Percentiles rank a stretch among this genome's conserved stretches.
phyloP scores from a whole-genome alignment of 2,797 vertebrate genomes.

The Cichlasoma orientale region DNA sequence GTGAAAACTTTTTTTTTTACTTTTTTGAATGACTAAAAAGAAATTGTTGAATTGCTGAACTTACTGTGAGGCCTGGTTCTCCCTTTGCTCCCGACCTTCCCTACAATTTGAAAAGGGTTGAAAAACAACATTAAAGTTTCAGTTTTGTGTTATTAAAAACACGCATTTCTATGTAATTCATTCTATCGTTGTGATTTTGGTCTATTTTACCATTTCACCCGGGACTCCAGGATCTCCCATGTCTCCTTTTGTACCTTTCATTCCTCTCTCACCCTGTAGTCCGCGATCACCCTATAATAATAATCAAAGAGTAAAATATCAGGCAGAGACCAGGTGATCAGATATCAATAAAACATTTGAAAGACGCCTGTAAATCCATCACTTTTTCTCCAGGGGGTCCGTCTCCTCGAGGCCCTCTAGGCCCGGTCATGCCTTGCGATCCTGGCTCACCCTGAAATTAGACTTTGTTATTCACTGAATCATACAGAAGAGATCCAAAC shows the following conservation, averaged over 20 bases:
- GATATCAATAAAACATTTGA: constrained; percentile 5
- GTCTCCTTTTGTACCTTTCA: constrained; percentile 86
- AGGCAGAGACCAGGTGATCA: constrained; percentile 1
- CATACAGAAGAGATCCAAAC: neutral
- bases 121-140: constrained; percentile 1
- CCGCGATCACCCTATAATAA: constrained; percentile 86
- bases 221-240: constrained; percentile 84
- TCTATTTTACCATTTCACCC: constrained; percentile 80
- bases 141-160: neutral
- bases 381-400: constrained; percentile 90
- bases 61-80: constrained; percentile 89
- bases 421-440: constrained; percentile 87
- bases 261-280: constrained; percentile 85
- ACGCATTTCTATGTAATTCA: neutral
- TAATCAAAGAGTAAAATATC: neutral
- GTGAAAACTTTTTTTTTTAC: neutral
- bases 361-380: constrained; percentile 14
- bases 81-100: constrained; percentile 86
- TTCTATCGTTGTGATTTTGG: neutral
- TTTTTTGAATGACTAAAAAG: neutral
- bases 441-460: constrained; percentile 88
- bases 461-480: constrained; percentile 12
- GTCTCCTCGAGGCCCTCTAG: constrained; percentile 87
- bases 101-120: constrained; percentile 63
- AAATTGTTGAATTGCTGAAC: constrained; percentile 38